Conservation (phyloP, 2,888 invertebrate species). For the Drosophila stalkeri region DNA sequence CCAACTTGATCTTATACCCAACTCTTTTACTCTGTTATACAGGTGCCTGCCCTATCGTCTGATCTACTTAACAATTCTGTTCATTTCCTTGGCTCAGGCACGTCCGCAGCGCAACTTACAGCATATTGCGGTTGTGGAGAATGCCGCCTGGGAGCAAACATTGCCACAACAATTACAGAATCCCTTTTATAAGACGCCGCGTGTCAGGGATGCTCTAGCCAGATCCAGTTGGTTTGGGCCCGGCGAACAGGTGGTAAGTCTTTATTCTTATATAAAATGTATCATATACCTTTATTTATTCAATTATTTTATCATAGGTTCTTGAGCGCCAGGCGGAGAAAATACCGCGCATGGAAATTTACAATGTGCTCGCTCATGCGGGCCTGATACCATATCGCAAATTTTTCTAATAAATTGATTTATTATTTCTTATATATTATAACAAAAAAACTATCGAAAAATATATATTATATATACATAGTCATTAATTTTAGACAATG, state of each 20-base stretch:
- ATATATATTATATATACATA: constrained; percentile 53
- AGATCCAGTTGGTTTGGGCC: constrained; percentile 87
- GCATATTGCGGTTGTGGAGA: constrained; percentile 87
- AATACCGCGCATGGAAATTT: constrained; percentile 88
- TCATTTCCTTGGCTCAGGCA: constrained; percentile 27
- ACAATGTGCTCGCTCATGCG: constrained; percentile 88
- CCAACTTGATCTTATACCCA: constrained; percentile 5
- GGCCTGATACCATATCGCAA: constrained; percentile 86
- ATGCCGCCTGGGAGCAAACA: constrained; percentile 86
- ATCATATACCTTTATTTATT: neutral
- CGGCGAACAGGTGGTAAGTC: constrained; percentile 87
- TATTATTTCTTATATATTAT: constrained; percentile 38
- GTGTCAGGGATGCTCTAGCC: constrained; percentile 86
- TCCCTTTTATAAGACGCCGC: constrained; percentile 87
- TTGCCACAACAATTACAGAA: constrained; percentile 87
- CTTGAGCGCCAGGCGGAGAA: constrained; percentile 87
- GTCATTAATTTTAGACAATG: constrained; percentile 70
- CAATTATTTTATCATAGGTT: constrained; percentile 84
- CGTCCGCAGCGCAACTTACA: constrained; percentile 82
- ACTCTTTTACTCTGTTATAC: constrained; percentile 10
- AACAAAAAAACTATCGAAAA: constrained; percentile 29
- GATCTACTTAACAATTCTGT: constrained; percentile 10
- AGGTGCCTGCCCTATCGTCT: constrained; percentile 58
- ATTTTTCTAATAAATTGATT: constrained; percentile 48
- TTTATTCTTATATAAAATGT: too few relatives aligned